Conservation (phyloP, 2,888 invertebrate genomes). For the Spodoptera picta region DNA sequence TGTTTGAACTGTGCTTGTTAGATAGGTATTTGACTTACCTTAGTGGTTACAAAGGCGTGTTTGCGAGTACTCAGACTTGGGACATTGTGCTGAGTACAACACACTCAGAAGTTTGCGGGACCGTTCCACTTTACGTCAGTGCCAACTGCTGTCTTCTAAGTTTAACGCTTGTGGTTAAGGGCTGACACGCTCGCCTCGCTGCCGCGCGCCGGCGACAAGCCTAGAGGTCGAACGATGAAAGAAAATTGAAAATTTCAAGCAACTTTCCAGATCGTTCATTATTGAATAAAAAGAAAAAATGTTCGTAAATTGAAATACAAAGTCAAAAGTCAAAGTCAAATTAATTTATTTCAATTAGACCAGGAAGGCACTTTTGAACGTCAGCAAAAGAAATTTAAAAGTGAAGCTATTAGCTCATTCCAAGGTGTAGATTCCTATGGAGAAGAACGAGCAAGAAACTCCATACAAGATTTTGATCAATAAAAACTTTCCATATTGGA, state of each 20-base stretch:
- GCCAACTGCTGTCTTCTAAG: conserved; percentile 43
- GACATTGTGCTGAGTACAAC: conserved; percentile 26
- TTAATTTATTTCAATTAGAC: too few relatives aligned
- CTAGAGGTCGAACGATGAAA: conserved; percentile 9
- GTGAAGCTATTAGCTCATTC: too few relatives aligned
- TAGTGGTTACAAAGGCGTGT: conserved; percentile 36
- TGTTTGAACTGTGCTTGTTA: not conserved
- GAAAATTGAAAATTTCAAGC: conserved; percentile 9
- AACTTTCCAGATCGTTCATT: not conserved
- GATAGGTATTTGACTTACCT: conserved; percentile 14
- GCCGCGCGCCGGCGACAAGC: not conserved
- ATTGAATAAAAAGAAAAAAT: too few relatives aligned
- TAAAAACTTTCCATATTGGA: too few relatives aligned
- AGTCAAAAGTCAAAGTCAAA: too few relatives aligned
- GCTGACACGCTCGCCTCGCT: not conserved
- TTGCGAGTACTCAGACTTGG: conserved; percentile 23
- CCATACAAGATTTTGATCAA: too few relatives aligned
- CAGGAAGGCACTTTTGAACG: too few relatives aligned
- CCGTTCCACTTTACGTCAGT: conserved; percentile 44
- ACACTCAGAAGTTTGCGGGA: conserved; percentile 41
- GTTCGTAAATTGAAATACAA: too few relatives aligned
- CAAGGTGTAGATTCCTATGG: too few relatives aligned
- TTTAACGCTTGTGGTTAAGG: conserved; percentile 37
- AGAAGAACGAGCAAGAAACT: too few relatives aligned
- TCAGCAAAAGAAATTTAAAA: too few relatives aligned